These are phyloP conservation scores for Orthosia gracilis DNA, from an alignment of 2,888 invertebrate genomes.

Conservation along the genomic window DNA sequence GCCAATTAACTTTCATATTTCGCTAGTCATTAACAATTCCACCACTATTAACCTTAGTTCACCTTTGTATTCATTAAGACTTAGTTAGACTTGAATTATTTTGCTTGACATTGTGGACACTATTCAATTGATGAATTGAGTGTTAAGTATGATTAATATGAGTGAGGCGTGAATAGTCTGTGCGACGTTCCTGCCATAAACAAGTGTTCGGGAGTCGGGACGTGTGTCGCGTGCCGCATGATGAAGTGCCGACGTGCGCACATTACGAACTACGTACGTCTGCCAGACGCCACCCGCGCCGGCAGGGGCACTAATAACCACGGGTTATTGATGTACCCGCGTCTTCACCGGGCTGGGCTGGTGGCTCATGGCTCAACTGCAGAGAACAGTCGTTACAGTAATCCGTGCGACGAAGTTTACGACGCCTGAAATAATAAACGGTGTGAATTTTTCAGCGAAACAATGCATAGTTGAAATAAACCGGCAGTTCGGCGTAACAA, in stretches of 20 bases:
- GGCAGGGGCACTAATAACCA: neutral
- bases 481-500: slow-evolving; percentile 24
- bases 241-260: slow-evolving; percentile 19
- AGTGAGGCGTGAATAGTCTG: too few species aligned
- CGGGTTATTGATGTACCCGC: slow-evolving; percentile 7
- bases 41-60: too few species aligned
- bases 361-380: neutral
- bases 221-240: neutral
- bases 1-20: too few species aligned
- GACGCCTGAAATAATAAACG: slow-evolving; percentile 40
- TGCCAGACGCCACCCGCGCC: neutral
- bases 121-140: too few species aligned
- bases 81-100: too few species aligned
- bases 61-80: too few species aligned
- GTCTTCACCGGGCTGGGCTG: neutral
- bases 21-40: too few species aligned
- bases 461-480: slow-evolving; percentile 36
- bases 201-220: too few species aligned
- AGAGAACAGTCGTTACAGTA: neutral
- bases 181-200: neutral
- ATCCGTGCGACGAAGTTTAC: slow-evolving; percentile 13
- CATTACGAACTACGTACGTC: neutral
- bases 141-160: too few species aligned
- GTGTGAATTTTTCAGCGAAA: slow-evolving; percentile 34
- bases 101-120: too few species aligned